Evolutionary conservation across 92 coral and sea anemone genomes (phyloP).

Genomic region (Metridium senile): DNA sequence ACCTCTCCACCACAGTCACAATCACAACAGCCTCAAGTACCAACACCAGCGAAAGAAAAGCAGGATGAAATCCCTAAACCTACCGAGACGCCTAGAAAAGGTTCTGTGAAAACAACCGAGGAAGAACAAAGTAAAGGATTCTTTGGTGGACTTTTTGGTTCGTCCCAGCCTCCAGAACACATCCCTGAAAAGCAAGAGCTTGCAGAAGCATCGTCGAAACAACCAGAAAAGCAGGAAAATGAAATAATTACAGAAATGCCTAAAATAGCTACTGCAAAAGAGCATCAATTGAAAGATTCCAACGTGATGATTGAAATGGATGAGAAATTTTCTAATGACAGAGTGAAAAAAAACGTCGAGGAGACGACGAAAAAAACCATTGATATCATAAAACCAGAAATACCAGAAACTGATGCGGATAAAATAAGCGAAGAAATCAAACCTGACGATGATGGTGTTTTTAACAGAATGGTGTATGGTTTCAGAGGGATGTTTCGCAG

Average conservation of each 20-base stretch:
- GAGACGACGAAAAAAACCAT: neutral
- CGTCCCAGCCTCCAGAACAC: constrained; percentile 4
- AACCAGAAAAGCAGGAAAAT: neutral
- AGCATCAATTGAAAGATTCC: neutral
- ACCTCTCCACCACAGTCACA: neutral
- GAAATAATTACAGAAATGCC: neutral
- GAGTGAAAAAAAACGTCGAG: neutral
- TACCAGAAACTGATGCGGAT: neutral
- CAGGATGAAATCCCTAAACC: neutral
- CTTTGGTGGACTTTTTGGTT: constrained; percentile 21
- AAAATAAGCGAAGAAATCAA: constrained; percentile 1
- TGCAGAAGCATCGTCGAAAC: neutral
- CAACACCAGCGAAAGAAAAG: neutral
- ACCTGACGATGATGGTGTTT: constrained; percentile 26
- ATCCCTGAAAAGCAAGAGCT: constrained; percentile 3
- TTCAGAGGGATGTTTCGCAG: constrained; percentile 34
- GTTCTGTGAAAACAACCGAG: neutral
- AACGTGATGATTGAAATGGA: neutral
- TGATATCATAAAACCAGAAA: neutral
- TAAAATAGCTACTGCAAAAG: neutral
- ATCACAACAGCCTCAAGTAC: constrained; percentile 1
- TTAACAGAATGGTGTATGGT: constrained; percentile 17
- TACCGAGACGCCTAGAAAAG: neutral
- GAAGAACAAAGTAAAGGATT: constrained; percentile 12
- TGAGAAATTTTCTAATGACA: neutral